A percentile compares a stretch with the other conserved stretches of the same genome.
Evolutionary conservation across 2,888 invertebrate genomes (phyloP).

Genomic region (Troides oblongomaculatus): DNA sequence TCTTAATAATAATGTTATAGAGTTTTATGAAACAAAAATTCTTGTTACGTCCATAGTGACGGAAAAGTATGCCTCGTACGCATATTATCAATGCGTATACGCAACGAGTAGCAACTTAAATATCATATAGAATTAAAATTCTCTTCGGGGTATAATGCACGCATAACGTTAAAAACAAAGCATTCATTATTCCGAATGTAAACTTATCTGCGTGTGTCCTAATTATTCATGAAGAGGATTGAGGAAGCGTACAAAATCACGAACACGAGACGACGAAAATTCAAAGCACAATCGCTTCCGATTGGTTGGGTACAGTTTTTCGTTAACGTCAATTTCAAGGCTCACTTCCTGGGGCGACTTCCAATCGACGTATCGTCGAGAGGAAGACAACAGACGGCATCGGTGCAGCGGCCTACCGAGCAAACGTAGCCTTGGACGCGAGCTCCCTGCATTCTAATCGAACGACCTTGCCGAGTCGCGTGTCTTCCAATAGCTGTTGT

Average conservation of each 20-base stretch:
- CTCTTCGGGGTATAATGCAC: constrained; percentile 11
- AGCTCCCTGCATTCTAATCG: constrained; percentile 78
- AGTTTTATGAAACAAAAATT: constrained; percentile 7
- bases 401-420: constrained; percentile 76
- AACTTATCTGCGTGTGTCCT: constrained; percentile 33
- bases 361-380: constrained; percentile 58
- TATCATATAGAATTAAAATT: constrained; percentile 24
- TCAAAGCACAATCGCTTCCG: constrained; percentile 74
- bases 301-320: constrained; percentile 57
- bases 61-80: constrained; percentile 12
- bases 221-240: constrained; percentile 53
- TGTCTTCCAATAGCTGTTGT: constrained; percentile 66
- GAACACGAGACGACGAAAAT: constrained; percentile 64
- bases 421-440: constrained; percentile 73
- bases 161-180: constrained; percentile 23
- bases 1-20: constrained; percentile 4
- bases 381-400: constrained; percentile 62
- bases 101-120: constrained; percentile 11
- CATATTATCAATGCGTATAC: constrained; percentile 1
- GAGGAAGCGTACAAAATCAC: constrained; percentile 55
- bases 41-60: constrained; percentile 12
- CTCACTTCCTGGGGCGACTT: constrained; percentile 68
- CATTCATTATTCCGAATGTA: constrained; percentile 17
- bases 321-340: constrained; percentile 68
- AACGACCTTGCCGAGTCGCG: constrained; percentile 78